Conservation (phyloP, 1,140 invertebrate species). For the Leptopilina boulardi region DNA sequence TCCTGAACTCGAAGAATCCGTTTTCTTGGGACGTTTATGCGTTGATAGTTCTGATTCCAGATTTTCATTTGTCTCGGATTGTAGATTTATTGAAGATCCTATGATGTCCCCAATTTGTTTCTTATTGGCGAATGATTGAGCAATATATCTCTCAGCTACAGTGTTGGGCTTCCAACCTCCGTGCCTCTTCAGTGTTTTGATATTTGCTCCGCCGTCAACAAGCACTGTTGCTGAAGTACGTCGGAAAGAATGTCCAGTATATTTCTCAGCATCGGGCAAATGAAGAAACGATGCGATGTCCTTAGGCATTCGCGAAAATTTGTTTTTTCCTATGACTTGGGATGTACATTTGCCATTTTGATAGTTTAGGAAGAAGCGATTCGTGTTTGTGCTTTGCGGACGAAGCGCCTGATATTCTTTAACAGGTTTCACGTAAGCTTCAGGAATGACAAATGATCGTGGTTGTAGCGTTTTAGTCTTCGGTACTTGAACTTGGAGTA, state of each 20-base stretch:
- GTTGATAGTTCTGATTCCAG: not conserved
- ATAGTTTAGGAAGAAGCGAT: constrained; percentile 46
- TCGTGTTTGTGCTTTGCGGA: constrained; percentile 38
- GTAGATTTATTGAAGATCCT: not conserved
- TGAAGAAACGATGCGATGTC: constrained; percentile 39
- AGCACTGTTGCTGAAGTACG: constrained; percentile 6
- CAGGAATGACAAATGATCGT: constrained; percentile 36
- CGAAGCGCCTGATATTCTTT: constrained; percentile 42
- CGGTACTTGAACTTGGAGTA: constrained; percentile 24
- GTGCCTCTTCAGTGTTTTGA: constrained; percentile 35
- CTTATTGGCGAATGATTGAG: not conserved
- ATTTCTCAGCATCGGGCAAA: constrained; percentile 13
- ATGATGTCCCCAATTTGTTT: not conserved
- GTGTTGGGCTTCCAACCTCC: constrained; percentile 32
- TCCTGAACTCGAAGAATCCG: not conserved
- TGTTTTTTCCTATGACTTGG: constrained; percentile 44
- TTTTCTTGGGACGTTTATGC: not conserved
- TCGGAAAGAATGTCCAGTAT: constrained; percentile 34
- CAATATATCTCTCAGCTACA: constrained; percentile 33
- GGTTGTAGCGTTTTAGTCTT: constrained; percentile 35
- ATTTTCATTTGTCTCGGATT: not conserved
- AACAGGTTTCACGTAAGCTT: constrained; percentile 28
- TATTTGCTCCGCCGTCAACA: constrained; percentile 18
- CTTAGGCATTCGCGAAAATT: constrained; percentile 37
- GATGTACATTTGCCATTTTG: constrained; percentile 43